phyloP scores from a whole-genome alignment of 1,140 invertebrate genomes.

The Tetragnatha versicolor region DNA sequence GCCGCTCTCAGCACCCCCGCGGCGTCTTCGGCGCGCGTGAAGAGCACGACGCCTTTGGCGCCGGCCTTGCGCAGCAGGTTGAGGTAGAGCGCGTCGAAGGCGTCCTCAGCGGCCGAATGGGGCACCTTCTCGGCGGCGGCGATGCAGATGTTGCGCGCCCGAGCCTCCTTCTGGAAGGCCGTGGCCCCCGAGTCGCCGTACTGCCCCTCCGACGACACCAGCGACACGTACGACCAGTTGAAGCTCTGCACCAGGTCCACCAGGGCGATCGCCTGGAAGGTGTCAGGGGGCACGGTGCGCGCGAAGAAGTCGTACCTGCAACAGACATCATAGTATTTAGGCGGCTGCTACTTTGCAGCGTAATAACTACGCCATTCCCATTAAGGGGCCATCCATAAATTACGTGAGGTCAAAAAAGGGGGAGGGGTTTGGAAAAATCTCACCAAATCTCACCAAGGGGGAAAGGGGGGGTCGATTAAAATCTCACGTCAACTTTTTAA shows the following conservation, averaged over 20 bases:
- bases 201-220: constrained; percentile 71
- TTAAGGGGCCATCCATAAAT: too few relatives aligned
- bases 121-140: constrained; percentile 76
- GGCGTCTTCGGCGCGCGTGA: constrained; percentile 75
- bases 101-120: constrained; percentile 68
- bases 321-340: too few relatives aligned
- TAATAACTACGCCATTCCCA: too few relatives aligned
- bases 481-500: too few relatives aligned
- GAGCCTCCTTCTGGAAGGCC: constrained; percentile 74
- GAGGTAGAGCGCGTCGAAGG: constrained; percentile 72
- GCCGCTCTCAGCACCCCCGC: constrained; percentile 65
- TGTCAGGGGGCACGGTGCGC: constrained; percentile 67
- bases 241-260: constrained; percentile 69
- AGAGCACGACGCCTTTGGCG: constrained; percentile 74
- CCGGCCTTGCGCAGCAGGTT: constrained; percentile 71
- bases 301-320: constrained; percentile 71
- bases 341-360: too few relatives aligned
- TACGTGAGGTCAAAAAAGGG: too few relatives aligned
- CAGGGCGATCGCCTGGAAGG: constrained; percentile 69
- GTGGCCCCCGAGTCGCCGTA: constrained; percentile 71
- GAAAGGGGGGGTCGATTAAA: too few relatives aligned
- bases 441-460: too few relatives aligned
- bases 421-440: too few relatives aligned
- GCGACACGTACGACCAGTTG: constrained; percentile 73
- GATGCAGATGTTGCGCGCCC: constrained; percentile 76